Evolutionary conservation across 2,888 invertebrate genomes (phyloP).

Genomic region (Heliconius ismenius): DNA sequence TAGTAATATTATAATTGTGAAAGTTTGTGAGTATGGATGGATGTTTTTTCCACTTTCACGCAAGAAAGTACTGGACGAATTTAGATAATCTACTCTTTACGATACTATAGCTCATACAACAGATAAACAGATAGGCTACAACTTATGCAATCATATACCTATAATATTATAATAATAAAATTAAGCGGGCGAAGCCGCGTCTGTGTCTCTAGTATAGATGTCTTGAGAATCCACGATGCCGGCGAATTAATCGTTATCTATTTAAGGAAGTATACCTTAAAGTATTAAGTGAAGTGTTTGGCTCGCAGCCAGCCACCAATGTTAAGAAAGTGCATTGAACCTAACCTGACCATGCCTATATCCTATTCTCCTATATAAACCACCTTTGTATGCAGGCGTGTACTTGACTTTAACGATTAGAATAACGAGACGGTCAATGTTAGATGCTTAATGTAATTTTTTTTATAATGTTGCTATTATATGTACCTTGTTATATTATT

Average conservation of each 20-base stretch:
- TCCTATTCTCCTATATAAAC: conserved; percentile 50
- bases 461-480: not conserved
- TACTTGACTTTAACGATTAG: conserved; percentile 44
- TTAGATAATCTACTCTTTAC: too few species aligned
- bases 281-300: conserved; percentile 73
- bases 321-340: conserved; percentile 70
- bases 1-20: not conserved
- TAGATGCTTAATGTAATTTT: conserved; percentile 1
- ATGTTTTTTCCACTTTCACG: too few species aligned
- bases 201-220: not conserved
- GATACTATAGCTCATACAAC: not conserved
- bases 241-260: conserved; percentile 59
- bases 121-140: not conserved
- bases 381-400: conserved; percentile 49
- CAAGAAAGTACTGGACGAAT: too few species aligned
- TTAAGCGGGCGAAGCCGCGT: not conserved
- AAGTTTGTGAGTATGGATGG: too few species aligned
- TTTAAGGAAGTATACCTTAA: conserved; percentile 74
- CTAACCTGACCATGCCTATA: conserved; percentile 55
- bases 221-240: conserved; percentile 30
- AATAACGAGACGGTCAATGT: conserved; percentile 28
- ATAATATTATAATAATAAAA: not conserved
- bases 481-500: not conserved
- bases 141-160: not conserved
- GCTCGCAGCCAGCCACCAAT: conserved; percentile 70